Conservation (phyloP, 2,113 vertebrate genomes). For the Aspiorhynchus laticeps region DNA sequence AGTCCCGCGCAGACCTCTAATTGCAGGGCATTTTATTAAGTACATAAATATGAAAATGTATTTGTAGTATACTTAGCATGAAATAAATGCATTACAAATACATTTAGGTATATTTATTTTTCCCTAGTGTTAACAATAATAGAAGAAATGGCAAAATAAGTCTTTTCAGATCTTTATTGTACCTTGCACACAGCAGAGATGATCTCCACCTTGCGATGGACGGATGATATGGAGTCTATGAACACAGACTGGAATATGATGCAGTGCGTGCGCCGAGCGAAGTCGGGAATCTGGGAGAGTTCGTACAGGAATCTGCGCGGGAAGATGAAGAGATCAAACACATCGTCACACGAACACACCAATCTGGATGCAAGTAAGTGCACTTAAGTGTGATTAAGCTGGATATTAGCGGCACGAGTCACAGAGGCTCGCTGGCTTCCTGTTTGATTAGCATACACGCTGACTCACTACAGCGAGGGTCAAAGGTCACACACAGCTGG, state of each 20-base stretch:
- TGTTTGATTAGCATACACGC: slow-evolving; percentile 23
- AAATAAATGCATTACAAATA: too few species aligned
- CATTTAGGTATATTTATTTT: too few species aligned
- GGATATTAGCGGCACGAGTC: slow-evolving; percentile 9
- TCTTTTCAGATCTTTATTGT: slow-evolving; percentile 48
- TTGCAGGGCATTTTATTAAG: too few species aligned
- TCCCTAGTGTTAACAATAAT: too few species aligned
- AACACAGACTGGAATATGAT: slow-evolving; percentile 96
- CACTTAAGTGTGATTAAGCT: slow-evolving; percentile 35
- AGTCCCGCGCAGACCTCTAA: too few species aligned
- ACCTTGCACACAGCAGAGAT: slow-evolving; percentile 85
- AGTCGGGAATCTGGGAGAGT: slow-evolving; percentile 94
- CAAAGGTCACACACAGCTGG: slow-evolving; percentile 17
- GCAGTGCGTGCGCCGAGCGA: slow-evolving; percentile 86
- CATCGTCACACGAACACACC: background rate
- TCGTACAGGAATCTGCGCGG: slow-evolving; percentile 90
- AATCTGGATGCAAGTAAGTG: slow-evolving; percentile 35
- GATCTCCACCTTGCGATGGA: slow-evolving; percentile 86
- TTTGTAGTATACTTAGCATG: too few species aligned
- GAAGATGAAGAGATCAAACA: background rate
- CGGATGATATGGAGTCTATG: slow-evolving; percentile 85
- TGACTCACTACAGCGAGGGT: slow-evolving; percentile 15
- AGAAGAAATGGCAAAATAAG: too few species aligned
- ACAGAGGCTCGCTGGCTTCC: background rate
- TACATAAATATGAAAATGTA: too few species aligned